These are phyloP conservation scores for Strigamia crassipes DNA, from an alignment of 2,888 invertebrate genomes.

Conservation along the genomic window DNA sequence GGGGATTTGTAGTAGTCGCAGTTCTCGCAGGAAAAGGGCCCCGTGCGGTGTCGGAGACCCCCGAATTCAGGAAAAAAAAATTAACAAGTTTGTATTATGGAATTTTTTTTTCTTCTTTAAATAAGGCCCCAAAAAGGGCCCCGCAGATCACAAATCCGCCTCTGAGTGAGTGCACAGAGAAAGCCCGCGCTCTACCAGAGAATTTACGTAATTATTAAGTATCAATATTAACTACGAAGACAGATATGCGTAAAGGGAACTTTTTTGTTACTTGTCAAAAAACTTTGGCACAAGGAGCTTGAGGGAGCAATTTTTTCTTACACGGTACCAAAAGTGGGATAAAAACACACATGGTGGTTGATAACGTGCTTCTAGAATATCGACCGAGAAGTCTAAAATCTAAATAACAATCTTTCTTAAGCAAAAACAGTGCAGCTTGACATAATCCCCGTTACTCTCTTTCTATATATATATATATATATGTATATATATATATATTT, in stretches of 20 bases:
- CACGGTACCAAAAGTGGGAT: slow-evolving; percentile 17
- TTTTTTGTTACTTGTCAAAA: not conserved
- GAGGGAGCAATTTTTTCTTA: slow-evolving; percentile 2
- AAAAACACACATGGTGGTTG: slow-evolving; percentile 39
- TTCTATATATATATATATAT: not conserved
- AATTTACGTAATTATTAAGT: slow-evolving; percentile 5
- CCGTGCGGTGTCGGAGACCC: too few relatives aligned
- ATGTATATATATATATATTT: not conserved
- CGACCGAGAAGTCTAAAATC: slow-evolving; percentile 38
- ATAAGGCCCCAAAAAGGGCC: not conserved
- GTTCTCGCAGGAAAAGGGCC: too few relatives aligned
- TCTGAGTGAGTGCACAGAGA: too few relatives aligned
- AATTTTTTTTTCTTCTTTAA: not conserved
- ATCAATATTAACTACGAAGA: slow-evolving; percentile 35
- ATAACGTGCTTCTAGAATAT: slow-evolving; percentile 42
- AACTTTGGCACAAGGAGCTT: slow-evolving; percentile 35
- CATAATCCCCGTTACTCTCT: slow-evolving; percentile 12
- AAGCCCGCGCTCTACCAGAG: too few relatives aligned
- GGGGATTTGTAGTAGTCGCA: too few relatives aligned
- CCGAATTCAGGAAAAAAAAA: too few relatives aligned
- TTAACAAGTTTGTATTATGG: not conserved
- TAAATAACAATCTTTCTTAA: slow-evolving; percentile 41
- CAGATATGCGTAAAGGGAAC: slow-evolving; percentile 32
- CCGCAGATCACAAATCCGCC: too few relatives aligned
- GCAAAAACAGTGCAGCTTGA: slow-evolving; percentile 38